Evolutionary conservation across 1,140 invertebrate genomes (phyloP).

Genomic region (Drosophila suzukii): DNA sequence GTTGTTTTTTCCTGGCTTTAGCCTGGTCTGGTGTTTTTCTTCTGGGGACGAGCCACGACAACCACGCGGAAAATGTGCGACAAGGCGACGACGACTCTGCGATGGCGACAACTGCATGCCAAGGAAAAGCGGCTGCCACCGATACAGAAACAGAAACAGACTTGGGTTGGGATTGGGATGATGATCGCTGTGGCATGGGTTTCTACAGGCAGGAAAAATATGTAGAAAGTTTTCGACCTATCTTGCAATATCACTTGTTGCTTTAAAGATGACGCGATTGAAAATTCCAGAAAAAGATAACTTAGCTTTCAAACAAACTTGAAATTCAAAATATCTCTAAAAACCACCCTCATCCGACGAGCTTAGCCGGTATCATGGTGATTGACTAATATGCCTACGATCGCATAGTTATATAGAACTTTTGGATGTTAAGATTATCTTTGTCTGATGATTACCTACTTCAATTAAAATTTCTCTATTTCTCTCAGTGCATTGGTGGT

Average conservation of each 20-base stretch:
- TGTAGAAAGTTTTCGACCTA: not conserved
- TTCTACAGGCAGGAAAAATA: not conserved
- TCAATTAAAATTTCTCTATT: not conserved
- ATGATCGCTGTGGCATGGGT: slow-evolving; percentile 22
- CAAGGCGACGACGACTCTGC: slow-evolving; percentile 37
- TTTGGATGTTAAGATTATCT: too few relatives aligned
- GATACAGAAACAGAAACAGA: slow-evolving; percentile 20
- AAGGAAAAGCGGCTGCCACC: slow-evolving; percentile 53
- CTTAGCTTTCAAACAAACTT: too few relatives aligned
- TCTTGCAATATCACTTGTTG: too few relatives aligned
- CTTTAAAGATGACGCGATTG: too few relatives aligned
- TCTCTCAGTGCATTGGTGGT: slow-evolving; percentile 16
- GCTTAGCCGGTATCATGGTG: too few relatives aligned
- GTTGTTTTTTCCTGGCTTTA: slow-evolving; percentile 6
- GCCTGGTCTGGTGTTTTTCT: slow-evolving; percentile 25
- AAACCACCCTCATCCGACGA: too few relatives aligned
- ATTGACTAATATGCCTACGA: too few relatives aligned
- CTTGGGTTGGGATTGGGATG: slow-evolving; percentile 2
- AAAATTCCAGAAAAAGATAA: too few relatives aligned
- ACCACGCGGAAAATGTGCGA: slow-evolving; percentile 73
- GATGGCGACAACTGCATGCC: slow-evolving; percentile 66
- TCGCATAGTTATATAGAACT: too few relatives aligned
- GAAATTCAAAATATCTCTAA: too few relatives aligned
- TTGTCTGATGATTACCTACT: too few relatives aligned
- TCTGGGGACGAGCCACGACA: slow-evolving; percentile 67